These are phyloP conservation scores for Vespertilio murinus DNA, from an alignment of 2,797 vertebrate species.

Conservation along the genomic window DNA sequence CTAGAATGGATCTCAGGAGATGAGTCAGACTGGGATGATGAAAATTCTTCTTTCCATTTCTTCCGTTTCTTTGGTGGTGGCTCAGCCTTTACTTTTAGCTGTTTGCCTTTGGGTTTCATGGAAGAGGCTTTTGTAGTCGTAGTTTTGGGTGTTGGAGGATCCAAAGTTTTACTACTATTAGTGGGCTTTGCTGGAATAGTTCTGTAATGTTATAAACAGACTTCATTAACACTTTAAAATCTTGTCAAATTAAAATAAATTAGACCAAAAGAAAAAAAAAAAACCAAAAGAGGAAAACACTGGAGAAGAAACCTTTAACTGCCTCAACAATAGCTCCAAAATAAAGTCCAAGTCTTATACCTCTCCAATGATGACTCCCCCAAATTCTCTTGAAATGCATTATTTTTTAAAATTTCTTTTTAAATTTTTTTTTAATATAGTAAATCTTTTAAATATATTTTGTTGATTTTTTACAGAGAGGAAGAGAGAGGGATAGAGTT, in stretches of 20 bases:
- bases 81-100: slow-evolving; percentile 92
- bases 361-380: neutral
- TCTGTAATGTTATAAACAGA: slow-evolving; percentile 76
- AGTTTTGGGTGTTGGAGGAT: slow-evolving; percentile 85
- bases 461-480: too few relatives aligned
- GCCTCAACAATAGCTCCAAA: slow-evolving; percentile 1
- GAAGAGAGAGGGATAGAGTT: too few relatives aligned
- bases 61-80: slow-evolving; percentile 98
- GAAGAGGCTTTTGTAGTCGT: slow-evolving; percentile 86
- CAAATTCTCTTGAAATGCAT: neutral
- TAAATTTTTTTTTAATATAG: too few relatives aligned
- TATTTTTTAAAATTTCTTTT: neutral
- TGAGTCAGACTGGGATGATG: slow-evolving; percentile 90
- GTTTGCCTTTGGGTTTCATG: slow-evolving; percentile 91
- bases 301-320: neutral
- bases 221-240: slow-evolving; percentile 48
- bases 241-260: slow-evolving; percentile 44
- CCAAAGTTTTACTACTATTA: slow-evolving; percentile 84
- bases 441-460: too few relatives aligned
- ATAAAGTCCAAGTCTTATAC: neutral
- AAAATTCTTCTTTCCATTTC: slow-evolving; percentile 98
- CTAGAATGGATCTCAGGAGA: slow-evolving; percentile 89
- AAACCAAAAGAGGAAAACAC: neutral
- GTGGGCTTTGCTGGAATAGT: slow-evolving; percentile 81
- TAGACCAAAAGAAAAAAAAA: neutral